These are phyloP conservation scores for Tetraneura akinire DNA, from an alignment of 1,140 invertebrate species.

Conservation along the genomic window DNA sequence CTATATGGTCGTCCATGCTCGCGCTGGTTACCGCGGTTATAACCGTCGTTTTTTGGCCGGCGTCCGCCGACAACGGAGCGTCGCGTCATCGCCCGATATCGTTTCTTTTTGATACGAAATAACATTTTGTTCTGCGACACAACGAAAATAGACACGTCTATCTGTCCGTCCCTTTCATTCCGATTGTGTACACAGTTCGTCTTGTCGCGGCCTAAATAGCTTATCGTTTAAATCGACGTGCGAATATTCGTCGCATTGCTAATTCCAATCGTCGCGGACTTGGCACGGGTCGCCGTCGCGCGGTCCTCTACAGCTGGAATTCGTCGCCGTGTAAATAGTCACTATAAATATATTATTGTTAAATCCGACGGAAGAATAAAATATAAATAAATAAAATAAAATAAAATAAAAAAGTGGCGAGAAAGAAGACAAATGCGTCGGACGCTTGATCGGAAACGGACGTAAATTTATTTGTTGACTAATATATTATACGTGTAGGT, in stretches of 20 bases:
- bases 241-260: conserved; percentile 21
- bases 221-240: conserved; percentile 32
- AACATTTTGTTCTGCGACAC: conserved; percentile 15
- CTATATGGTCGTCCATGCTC: too few relatives aligned
- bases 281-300: conserved; percentile 11
- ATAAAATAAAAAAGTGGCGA: too few relatives aligned
- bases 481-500: too few relatives aligned
- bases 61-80: too few relatives aligned
- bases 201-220: conserved; percentile 37
- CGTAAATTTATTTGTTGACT: too few relatives aligned
- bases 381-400: conserved; percentile 12
- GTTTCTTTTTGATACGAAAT: not conserved
- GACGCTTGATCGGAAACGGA: too few relatives aligned
- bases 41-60: too few relatives aligned
- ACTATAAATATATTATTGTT: conserved; percentile 34
- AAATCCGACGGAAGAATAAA: too few relatives aligned
- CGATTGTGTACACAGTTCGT: conserved; percentile 18
- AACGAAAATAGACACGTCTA: conserved; percentile 35
- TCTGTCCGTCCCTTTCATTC: conserved; percentile 18
- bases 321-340: not conserved
- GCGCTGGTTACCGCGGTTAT: too few relatives aligned
- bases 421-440: too few relatives aligned
- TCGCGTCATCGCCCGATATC: too few relatives aligned
- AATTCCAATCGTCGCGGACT: conserved; percentile 24
- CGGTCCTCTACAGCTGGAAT: conserved; percentile 8